Evolutionary conservation across 2,888 invertebrate species (phyloP).

Genomic region (Apantesis nais): DNA sequence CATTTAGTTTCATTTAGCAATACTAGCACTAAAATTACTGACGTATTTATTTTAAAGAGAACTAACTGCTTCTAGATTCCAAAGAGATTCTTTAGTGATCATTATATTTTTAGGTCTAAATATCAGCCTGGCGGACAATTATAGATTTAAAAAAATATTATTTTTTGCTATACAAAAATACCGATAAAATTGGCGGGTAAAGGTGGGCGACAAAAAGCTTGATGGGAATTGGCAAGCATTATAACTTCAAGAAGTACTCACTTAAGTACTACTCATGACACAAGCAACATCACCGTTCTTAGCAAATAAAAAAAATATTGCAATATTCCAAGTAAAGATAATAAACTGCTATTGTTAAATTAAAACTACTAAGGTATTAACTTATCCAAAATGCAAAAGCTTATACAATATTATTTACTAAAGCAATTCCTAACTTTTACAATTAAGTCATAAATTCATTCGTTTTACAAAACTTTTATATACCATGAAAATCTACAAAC

Average conservation of each 20-base stretch:
- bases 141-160: too few species aligned
- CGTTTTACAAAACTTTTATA: neutral
- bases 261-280: neutral
- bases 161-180: too few species aligned
- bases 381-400: neutral
- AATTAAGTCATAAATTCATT: neutral
- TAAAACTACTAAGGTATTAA: neutral
- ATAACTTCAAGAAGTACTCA: too few species aligned
- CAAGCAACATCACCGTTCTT: neutral
- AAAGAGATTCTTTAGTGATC: too few species aligned
- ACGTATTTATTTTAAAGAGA: too few species aligned
- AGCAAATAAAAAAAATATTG: neutral
- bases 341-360: neutral
- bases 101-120: too few species aligned
- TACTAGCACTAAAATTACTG: neutral
- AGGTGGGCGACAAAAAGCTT: too few species aligned
- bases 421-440: neutral
- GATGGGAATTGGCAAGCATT: too few species aligned
- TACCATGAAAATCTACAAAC: neutral
- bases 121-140: too few species aligned
- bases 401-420: neutral
- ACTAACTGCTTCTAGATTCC: too few species aligned
- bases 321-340: neutral
- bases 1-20: neutral
- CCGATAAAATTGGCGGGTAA: too few species aligned